These are phyloP conservation scores for Amyelois transitella DNA, from an alignment of 1,140 invertebrate genomes.

Conservation along the genomic window DNA sequence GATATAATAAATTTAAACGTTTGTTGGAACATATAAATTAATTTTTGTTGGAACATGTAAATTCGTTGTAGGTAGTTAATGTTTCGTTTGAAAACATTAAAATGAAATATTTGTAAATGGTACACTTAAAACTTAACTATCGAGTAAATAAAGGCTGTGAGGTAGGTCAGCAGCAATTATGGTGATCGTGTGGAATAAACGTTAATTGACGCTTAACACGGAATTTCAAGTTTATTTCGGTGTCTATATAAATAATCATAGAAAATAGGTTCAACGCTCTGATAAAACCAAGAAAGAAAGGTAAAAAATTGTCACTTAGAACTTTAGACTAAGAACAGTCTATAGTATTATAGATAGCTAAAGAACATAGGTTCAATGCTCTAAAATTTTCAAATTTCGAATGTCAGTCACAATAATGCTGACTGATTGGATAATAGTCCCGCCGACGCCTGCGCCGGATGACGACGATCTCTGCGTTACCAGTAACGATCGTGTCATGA, in stretches of 20 bases:
- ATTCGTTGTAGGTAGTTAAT: too few relatives aligned
- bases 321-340: too few relatives aligned
- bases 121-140: neutral
- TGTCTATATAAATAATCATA: neutral
- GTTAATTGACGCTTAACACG: neutral
- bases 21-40: neutral
- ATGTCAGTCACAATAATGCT: conserved; percentile 23
- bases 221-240: neutral
- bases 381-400: conserved; percentile 2
- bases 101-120: neutral
- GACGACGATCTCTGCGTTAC: conserved; percentile 38
- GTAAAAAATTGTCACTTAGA: too few relatives aligned
- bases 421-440: conserved; percentile 48
- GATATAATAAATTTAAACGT: neutral
- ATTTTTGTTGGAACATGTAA: neutral
- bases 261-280: neutral
- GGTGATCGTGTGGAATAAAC: neutral
- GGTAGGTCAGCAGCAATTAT: neutral
- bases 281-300: neutral
- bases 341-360: too few relatives aligned
- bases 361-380: neutral
- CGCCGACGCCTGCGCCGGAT: conserved; percentile 41
- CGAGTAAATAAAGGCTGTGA: neutral
- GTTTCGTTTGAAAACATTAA: neutral
- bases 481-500: conserved; percentile 25